Evolutionary conservation across 2,888 invertebrate species (phyloP), one percentile per base, ranked within the genome.

Genomic region (Hermodice carunculata): DNA sequence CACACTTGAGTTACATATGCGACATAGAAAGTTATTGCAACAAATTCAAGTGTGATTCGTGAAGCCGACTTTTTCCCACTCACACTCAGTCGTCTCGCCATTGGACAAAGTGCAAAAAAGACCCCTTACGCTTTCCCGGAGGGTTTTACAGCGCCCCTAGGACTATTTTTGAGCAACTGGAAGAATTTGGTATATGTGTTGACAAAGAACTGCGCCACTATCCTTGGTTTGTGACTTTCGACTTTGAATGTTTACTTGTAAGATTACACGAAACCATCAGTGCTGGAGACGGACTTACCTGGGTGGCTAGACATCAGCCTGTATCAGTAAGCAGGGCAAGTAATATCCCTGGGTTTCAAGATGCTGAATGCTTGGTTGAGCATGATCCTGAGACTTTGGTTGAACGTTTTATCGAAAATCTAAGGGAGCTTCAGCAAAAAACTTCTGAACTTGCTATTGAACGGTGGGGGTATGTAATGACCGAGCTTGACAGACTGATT

Each of bases 91-190:
- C 32, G 19, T 19, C 17, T 14, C 14, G 4, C 29, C 49, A 49
- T 28, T 29, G 32, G 19, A 28, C 17, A 22, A 28, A 17, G 14
- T 49, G 49, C 29, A 49, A 24, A 2, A 26, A 32, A 26, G 53
- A 34, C 1, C 26, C n/a, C 5, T 53, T 22, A 17, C n/a, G 22
- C 1, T 53, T 43, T 22, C 43, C 43, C 43, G 57, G 57, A 4
- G 40, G 40, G 2, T 28, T 40, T 8, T 57, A 43, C 44, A 24
- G 29, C 11, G 26, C 57, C 19, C 4, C 24, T n/a, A 19, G 17
- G 17, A 22, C 57, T 37, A 29, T 57, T 3, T 57, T 57, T n/a
- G 57, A 57, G 43, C 26, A 43, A 26, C 19, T 40, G 4, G 42
- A 57, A 43, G 32, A 57, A 19, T n/a, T 28, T n/a, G 22, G 40